Percentiles rank a stretch among this genome's conserved stretches.
Evolutionary conservation across 2,888 invertebrate species (phyloP).

Genomic region (Acrobeloides nanus): DNA sequence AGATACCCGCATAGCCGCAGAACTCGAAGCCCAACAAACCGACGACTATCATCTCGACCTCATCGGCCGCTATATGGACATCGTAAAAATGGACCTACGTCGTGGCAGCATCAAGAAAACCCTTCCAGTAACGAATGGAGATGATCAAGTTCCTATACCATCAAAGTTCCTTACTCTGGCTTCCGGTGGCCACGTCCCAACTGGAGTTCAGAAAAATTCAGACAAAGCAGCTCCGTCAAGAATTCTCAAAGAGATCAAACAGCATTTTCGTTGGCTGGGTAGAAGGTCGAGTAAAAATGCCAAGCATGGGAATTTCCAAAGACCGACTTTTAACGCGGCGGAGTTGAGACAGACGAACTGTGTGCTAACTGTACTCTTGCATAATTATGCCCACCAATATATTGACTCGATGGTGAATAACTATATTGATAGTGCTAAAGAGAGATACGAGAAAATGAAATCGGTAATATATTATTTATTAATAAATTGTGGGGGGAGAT

Average conservation of each 20-base stretch:
- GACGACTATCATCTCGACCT: slow-evolving; percentile 33
- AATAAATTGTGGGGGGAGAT: slow-evolving; percentile 2
- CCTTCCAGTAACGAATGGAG: slow-evolving; percentile 14
- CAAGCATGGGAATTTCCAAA: slow-evolving; percentile 5
- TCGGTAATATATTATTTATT: no score
- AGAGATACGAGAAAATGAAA: slow-evolving; percentile 19
- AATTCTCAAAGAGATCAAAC: slow-evolving; percentile 21
- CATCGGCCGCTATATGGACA: slow-evolving; percentile 46
- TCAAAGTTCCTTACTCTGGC: slow-evolving; percentile 22
- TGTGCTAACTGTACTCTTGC: slow-evolving; percentile 40
- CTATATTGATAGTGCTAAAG: slow-evolving; percentile 42
- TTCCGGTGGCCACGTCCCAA: slow-evolving; percentile 6
- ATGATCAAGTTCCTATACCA: slow-evolving; percentile 1
- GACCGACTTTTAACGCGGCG: slow-evolving; percentile 19
- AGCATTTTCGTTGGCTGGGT: slow-evolving; percentile 21
- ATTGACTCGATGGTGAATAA: slow-evolving; percentile 43
- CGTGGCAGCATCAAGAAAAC: slow-evolving; percentile 25
- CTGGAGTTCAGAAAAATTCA: slow-evolving; percentile 3
- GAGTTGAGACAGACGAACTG: slow-evolving; percentile 34
- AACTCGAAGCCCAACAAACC: slow-evolving; percentile 24
- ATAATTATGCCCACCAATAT: slow-evolving; percentile 43
- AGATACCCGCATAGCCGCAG: slow-evolving; percentile 28
- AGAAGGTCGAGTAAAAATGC: slow-evolving; percentile 10
- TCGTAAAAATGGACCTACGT: slow-evolving; percentile 40
- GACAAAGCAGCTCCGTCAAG: slow-evolving; percentile 7